Percentiles rank a stretch among this genome's conserved stretches.
Evolutionary conservation across 1,140 invertebrate genomes (phyloP).

Genomic region (Leptinotarsa undecemlineata): DNA sequence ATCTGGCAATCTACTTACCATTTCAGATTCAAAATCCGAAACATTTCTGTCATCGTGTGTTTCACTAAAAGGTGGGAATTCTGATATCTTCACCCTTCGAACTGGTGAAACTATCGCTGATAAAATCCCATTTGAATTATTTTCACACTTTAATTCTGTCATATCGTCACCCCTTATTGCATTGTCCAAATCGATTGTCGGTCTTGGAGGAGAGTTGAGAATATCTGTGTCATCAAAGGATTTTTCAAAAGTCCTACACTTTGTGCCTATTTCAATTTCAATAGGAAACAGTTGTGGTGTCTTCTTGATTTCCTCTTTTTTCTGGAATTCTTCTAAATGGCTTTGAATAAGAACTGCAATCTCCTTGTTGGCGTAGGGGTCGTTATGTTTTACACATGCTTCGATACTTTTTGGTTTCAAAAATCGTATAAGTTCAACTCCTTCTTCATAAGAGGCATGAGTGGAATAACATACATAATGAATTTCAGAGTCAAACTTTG

Average conservation of each 20-base stretch:
- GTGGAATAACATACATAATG: slow-evolving; percentile 66
- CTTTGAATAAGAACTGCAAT: slow-evolving; percentile 42
- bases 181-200: not conserved
- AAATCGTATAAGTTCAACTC: slow-evolving; percentile 60
- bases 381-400: slow-evolving; percentile 57
- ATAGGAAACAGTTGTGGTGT: slow-evolving; percentile 33
- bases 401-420: slow-evolving; percentile 59
- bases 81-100: not conserved
- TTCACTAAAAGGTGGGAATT: not conserved
- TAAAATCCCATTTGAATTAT: no score
- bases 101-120: not conserved
- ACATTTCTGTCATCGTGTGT: no score
- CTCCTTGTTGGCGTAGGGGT: slow-evolving; percentile 31
- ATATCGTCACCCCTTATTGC: not conserved
- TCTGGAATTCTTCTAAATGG: slow-evolving; percentile 44
- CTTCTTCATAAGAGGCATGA: slow-evolving; percentile 65
- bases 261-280: not conserved
- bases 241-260: slow-evolving; percentile 9
- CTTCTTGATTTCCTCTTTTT: not conserved
- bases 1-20: not conserved
- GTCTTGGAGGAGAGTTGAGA: slow-evolving; percentile 31
- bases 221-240: slow-evolving; percentile 8
- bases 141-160: no score
- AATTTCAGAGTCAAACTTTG: slow-evolving; percentile 37
- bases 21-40: not conserved